Evolutionary conservation across 2,888 invertebrate species (phyloP), one percentile per base, ranked within the genome.

Genomic region (Mythimna vitellina): DNA sequence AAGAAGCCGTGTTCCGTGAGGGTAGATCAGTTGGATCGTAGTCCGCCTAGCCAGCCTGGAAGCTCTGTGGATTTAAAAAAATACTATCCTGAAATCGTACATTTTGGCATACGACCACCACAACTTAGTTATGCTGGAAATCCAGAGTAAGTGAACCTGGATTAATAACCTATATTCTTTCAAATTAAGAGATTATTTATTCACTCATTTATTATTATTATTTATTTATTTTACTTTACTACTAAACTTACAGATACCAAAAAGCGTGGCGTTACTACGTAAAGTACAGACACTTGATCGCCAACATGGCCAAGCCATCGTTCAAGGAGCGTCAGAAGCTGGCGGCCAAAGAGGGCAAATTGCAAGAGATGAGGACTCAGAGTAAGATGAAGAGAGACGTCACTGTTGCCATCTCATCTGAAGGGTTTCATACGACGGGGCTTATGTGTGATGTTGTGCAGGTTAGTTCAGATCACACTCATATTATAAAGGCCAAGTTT

Each of bases 261-360:
- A 99, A 99, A 94, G 98, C 99, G 0, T 99, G 99, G 99, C 97
- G 99, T n/a, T 99, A 99, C 92, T 99, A 99, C 91, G 99, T 99
- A 0, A 99, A 99, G 92, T 99, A 98, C 92, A 97, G 99, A 0
- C 99, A 99, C 93, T 95, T 99, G 25, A 96, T 99, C 73, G 99
- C 99, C 3, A 99, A 99, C 90, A 99, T 99, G 98, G 98, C 99
- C 0, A 99, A 99, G 90, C 98, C 99, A 0, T 98, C 98, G 0
- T 98, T 97, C 88, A 98, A 98, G 82, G 99, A 99, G 90, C 98
- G 99, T 74, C 97, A 98, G 66, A 99, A 98, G 90, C 93, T 99
- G 25, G 98, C 98, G 78, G 97, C 97, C 0, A 99, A 99, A 90
- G 99, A 99, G 90, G 98, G 98, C 57, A 97, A 98, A 65, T 94